Conservation (phyloP, 1,140 invertebrate genomes). For the Gryon sp. region DNA sequence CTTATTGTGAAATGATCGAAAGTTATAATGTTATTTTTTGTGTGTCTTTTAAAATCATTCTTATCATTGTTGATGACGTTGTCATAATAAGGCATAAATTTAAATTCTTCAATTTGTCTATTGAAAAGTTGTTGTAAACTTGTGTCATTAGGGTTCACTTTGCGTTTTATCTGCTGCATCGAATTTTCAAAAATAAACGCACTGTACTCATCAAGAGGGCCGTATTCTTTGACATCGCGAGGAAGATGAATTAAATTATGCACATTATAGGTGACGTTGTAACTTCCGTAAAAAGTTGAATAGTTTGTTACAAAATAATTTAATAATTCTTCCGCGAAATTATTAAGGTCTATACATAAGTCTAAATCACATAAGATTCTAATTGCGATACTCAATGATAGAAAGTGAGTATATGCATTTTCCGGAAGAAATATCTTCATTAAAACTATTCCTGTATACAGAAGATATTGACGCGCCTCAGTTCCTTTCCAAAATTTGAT, state of each 20-base stretch:
- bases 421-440: background rate
- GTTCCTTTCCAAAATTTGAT: conserved; percentile 3
- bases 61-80: too few relatives aligned
- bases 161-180: conserved; percentile 71
- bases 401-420: background rate
- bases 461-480: background rate
- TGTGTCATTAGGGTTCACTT: background rate
- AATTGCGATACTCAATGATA: background rate
- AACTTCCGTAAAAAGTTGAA: conserved; percentile 53
- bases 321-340: background rate
- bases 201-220: conserved; percentile 30
- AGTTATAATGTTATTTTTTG: background rate
- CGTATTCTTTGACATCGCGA: conserved; percentile 73
- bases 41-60: too few relatives aligned
- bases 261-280: conserved; percentile 66
- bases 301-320: background rate
- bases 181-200: conserved; percentile 78
- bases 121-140: conserved; percentile 1
- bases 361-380: background rate
- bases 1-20: background rate
- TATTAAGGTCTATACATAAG: background rate
- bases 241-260: conserved; percentile 71
- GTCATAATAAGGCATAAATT: background rate
- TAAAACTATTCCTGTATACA: background rate
- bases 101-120: background rate